Base-by-base conservation (phyloP, 2,888 invertebrate species). In the Griposia aprilina region DNA sequence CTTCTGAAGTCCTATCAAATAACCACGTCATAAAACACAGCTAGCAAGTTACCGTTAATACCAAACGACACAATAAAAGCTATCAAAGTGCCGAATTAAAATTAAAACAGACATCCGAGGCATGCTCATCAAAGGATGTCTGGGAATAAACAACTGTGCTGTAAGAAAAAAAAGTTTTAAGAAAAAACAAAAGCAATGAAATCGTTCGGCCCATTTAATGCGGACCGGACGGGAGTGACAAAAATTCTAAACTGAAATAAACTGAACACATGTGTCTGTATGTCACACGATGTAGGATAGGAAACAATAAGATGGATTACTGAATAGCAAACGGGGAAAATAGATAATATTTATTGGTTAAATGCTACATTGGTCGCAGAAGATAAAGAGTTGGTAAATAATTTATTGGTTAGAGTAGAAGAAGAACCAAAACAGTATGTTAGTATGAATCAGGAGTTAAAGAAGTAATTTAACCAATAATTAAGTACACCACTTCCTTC, bases 171-270 rank as follows among this genome's bases (percentile, higher is more conserved):
- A 91, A 93, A 88, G 17, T 8, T 66, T n/a, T 87, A 91, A 90
- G 76, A 92, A 92, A 93, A 92, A 90, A 93, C 87, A 91, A 93
- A 93, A 92, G 93, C 93, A 92, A 93, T 94, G 93, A 95, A 96
- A 95, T 95, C 92, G 94, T 93, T 92, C 97, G 97, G 97, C 94
- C 96, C 97, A 97, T 97, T 97, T 96, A 96, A 94, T 92, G 92
- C 93, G 94, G 92, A 96, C 97, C 96, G 97, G 97, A 97, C 97
- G 96, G 94, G 94, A 94, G 94, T 95, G 95, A 96, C 97, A 96
- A 97, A 96, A 96, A 95, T 96, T 94, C 85, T 89, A 92, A 91
- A 94, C 96, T 96, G 96, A 97, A 96, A 96, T 96, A 96, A 95
- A 95, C 95, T 91, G 92, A 93, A 93, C 97, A 97, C 95, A 96